A percentile compares a stretch with the other conserved stretches of the same genome.
Evolutionary conservation across 2,888 invertebrate genomes (phyloP).

Genomic region (Celastrina argiolus): DNA sequence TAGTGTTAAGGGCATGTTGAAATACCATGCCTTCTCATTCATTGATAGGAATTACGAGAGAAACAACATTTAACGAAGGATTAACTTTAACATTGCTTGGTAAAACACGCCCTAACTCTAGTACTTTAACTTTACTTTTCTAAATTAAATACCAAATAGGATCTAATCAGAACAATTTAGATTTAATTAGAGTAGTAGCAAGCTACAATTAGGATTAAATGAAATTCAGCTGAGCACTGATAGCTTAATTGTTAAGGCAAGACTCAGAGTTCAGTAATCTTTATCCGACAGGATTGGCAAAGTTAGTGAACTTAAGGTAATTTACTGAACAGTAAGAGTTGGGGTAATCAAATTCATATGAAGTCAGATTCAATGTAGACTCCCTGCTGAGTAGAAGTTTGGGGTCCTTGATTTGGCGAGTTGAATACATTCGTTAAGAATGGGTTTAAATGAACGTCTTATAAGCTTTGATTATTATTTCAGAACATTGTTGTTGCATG

Average conservation of each 20-base stretch:
- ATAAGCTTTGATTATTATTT: background rate
- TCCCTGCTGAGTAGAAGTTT: background rate
- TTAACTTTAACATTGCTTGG: no score
- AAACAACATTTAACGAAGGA: no score
- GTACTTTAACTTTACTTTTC: no score
- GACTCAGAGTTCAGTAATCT: conserved; percentile 1
- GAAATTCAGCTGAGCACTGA: background rate
- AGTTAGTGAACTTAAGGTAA: background rate
- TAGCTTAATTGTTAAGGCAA: conserved; percentile 4
- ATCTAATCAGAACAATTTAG: background rate
- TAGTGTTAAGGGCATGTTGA: no score
- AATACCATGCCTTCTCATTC: no score
- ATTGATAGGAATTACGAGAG: no score
- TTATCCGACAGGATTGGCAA: conserved; percentile 4
- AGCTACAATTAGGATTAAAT: background rate
- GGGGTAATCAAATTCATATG: conserved; percentile 12
- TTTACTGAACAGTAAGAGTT: background rate
- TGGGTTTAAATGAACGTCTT: background rate
- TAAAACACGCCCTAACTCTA: no score
- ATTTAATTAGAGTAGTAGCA: background rate
- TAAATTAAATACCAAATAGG: background rate
- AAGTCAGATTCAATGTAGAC: conserved; percentile 5
- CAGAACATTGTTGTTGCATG: no score
- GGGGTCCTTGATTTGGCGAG: background rate
- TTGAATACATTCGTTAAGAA: conserved; percentile 4